Evolutionary conservation across 2,113 vertebrate species (phyloP), one percentile per base, ranked within the genome.

Genomic region (Vanacampus margaritifer): DNA sequence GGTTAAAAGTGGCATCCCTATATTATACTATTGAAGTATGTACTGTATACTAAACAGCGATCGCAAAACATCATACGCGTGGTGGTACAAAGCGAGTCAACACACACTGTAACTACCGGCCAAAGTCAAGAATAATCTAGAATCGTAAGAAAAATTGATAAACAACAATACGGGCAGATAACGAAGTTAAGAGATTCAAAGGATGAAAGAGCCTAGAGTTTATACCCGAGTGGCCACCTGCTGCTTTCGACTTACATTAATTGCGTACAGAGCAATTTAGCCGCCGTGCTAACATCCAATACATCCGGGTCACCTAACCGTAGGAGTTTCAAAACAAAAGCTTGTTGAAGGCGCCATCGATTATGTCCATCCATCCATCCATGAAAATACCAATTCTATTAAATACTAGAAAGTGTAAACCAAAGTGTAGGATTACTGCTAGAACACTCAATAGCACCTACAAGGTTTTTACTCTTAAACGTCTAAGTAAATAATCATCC

Each of bases 261-360:
- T 68, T 53, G 12, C 74, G 65, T 63, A 72, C 71, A 41, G 10
- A 65, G 21, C 0, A 36, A 21, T 3, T 32, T 65, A 73, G 60
- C 73, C 46, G 24, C 23, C 10, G 6, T 1, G 67, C 75, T 73
- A 67, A 5, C 0, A 4, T 2, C 0, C 70, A 76, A 5, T 58
- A 84, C 78, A 64, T 87, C 88, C 78, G 79, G 84, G 80, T 86
- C 54, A 80, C 8, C 2, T 13, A 3, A 26, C 43, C 32, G 16
- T 24, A 0, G 1, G 1, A 0, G 0, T 79, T 5, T 70, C 87
- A 89, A 68, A 87, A 66, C 85, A 89, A 89, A 82, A 79, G 68
- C 21, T n/a, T 13, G 2, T 12, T 41, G 37, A 37, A 6, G 37
- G 10, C 37, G 37, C 37, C 6, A 37, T 37, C 37, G 6, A n/a